Evolutionary conservation across 2,888 invertebrate species (phyloP).

Genomic region (Oeneis ivallda): DNA sequence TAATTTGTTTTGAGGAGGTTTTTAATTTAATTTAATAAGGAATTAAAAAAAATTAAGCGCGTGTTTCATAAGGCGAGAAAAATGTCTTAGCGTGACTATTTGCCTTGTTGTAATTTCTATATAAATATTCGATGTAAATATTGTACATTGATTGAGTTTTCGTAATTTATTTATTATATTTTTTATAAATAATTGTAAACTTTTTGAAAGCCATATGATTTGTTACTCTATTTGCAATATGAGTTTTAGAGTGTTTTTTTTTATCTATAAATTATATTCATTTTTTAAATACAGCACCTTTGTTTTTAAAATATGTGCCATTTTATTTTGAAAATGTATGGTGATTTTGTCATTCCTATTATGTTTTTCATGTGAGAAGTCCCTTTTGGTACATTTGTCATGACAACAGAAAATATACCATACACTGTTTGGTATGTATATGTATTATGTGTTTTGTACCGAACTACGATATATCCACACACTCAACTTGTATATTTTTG

Average conservation of each 20-base stretch:
- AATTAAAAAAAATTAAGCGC: neutral
- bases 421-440: too few species aligned
- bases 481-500: too few species aligned
- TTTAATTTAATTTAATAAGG: too few species aligned
- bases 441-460: too few species aligned
- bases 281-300: constrained; percentile 48
- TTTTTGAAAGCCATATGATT: constrained; percentile 67
- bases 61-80: neutral
- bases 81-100: neutral
- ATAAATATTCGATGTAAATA: constrained; percentile 79
- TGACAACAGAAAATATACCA: neutral
- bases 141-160: constrained; percentile 74
- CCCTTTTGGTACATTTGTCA: constrained; percentile 26
- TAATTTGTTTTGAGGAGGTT: neutral
- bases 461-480: too few species aligned
- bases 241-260: constrained; percentile 42
- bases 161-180: constrained; percentile 78
- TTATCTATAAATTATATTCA: constrained; percentile 40
- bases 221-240: constrained; percentile 65
- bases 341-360: constrained; percentile 28
- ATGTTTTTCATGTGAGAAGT: neutral
- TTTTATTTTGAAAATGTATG: constrained; percentile 57
- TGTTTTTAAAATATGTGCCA: constrained; percentile 64
- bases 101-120: constrained; percentile 52
- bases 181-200: constrained; percentile 59